Percentiles rank a stretch among this genome's conserved stretches.
Conservation (phyloP, 2,797 vertebrate species). For the Remorina albescens region DNA sequence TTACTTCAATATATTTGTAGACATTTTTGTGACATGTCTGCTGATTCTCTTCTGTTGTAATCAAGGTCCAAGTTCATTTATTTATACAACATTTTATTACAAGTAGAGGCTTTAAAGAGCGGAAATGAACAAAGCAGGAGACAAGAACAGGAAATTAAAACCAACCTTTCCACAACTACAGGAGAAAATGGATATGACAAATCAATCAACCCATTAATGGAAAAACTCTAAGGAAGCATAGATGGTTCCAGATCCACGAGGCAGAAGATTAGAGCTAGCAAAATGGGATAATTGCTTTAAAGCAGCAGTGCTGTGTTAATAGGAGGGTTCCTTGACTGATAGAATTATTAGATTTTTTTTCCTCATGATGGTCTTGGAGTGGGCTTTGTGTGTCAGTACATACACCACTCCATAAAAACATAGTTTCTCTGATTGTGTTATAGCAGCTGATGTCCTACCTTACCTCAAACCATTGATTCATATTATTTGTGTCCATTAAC, state of each 20-base stretch:
- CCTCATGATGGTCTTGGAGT: neutral
- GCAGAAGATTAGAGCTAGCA: neutral
- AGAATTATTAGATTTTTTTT: neutral
- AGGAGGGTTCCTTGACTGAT: neutral
- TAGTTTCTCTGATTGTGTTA: too few relatives aligned
- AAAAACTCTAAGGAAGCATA: neutral
- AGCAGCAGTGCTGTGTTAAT: neutral
- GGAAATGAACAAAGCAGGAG: neutral
- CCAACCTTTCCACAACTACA: neutral
- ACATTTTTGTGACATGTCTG: slow-evolving; percentile 3
- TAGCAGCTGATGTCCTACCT: too few relatives aligned
- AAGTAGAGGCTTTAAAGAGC: neutral
- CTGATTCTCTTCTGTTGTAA: neutral
- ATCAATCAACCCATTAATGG: neutral
- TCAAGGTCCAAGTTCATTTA: slow-evolving; percentile 9
- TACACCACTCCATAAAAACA: too few relatives aligned
- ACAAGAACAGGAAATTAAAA: slow-evolving; percentile 6
- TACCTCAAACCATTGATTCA: too few relatives aligned
- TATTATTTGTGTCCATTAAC: too few relatives aligned
- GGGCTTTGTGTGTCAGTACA: too few relatives aligned
- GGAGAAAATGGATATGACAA: neutral
- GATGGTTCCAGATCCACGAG: too few relatives aligned
- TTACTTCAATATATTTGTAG: neutral
- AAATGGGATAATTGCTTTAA: neutral
- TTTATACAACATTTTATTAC: slow-evolving; percentile 18